Evolutionary conservation across 2,888 invertebrate genomes (phyloP).

Genomic region (Vandiemenella viatica): DNA sequence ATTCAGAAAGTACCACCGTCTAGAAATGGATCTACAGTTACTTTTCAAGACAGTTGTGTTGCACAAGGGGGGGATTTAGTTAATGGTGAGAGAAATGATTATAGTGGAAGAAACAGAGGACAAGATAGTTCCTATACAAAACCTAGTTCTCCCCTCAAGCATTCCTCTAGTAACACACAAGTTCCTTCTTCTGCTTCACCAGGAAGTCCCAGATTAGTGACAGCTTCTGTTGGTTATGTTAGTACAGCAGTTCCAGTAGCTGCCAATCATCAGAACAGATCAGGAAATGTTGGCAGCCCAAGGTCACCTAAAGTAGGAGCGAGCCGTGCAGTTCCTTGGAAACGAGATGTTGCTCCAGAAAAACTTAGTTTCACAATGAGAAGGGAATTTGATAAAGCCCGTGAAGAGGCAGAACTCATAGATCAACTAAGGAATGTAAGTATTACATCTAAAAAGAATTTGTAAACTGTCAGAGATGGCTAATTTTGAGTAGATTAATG

Average conservation of each 20-base stretch:
- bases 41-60: slow-evolving; percentile 19
- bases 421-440: slow-evolving; percentile 68
- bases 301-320: slow-evolving; percentile 14
- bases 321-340: slow-evolving; percentile 35
- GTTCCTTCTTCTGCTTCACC: slow-evolving; percentile 22
- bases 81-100: slow-evolving; percentile 25
- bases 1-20: slow-evolving; percentile 68
- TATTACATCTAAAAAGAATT: too few relatives aligned
- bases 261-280: slow-evolving; percentile 4
- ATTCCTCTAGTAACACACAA: slow-evolving; percentile 32
- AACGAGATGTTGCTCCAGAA: slow-evolving; percentile 50
- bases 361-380: slow-evolving; percentile 84
- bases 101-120: slow-evolving; percentile 14
- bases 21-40: slow-evolving; percentile 32
- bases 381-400: slow-evolving; percentile 78
- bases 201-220: slow-evolving; percentile 34
- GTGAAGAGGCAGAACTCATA: slow-evolving; percentile 74
- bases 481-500: too few relatives aligned
- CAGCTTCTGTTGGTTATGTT: slow-evolving; percentile 41
- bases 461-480: too few relatives aligned
- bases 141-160: slow-evolving; percentile 49
- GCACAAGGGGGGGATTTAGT: slow-evolving; percentile 13
- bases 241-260: slow-evolving; percentile 19
- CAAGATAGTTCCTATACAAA: slow-evolving; percentile 36
- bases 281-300: slow-evolving; percentile 4